Conservation (phyloP, 2,113 vertebrate genomes). For the Rhadina sibilatrix region DNA sequence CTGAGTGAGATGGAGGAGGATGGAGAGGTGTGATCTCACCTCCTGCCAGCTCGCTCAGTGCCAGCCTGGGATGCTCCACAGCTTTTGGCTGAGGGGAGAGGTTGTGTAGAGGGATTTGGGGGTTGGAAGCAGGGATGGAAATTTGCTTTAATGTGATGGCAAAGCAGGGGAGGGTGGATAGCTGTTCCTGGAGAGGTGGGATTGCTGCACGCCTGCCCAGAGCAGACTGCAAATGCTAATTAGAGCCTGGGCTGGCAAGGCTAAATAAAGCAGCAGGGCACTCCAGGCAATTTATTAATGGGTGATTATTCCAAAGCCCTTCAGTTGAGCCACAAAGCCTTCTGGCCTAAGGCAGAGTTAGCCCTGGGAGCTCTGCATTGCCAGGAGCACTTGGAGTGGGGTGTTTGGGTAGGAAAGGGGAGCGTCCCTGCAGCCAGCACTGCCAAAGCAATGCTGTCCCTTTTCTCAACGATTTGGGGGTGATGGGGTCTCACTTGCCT, state of each 20-base stretch:
- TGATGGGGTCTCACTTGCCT: background rate
- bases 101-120: background rate
- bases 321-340: background rate
- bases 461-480: accelerated
- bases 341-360: background rate
- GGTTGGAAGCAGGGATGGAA: background rate
- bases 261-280: conserved; percentile 31
- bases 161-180: background rate
- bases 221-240: background rate
- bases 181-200: background rate
- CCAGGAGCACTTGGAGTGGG: background rate
- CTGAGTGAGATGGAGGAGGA: background rate
- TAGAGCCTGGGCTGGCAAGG: background rate
- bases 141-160: background rate
- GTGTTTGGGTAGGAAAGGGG: background rate
- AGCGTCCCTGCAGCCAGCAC: background rate
- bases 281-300: conserved; percentile 22
- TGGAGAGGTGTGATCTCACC: background rate
- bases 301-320: conserved; percentile 3
- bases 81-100: background rate
- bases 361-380: background rate
- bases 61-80: background rate
- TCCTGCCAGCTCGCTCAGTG: accelerated
- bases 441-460: background rate
- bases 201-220: background rate